Conservation (phyloP, 1,140 invertebrate genomes). For the Nasonia longicornis region DNA sequence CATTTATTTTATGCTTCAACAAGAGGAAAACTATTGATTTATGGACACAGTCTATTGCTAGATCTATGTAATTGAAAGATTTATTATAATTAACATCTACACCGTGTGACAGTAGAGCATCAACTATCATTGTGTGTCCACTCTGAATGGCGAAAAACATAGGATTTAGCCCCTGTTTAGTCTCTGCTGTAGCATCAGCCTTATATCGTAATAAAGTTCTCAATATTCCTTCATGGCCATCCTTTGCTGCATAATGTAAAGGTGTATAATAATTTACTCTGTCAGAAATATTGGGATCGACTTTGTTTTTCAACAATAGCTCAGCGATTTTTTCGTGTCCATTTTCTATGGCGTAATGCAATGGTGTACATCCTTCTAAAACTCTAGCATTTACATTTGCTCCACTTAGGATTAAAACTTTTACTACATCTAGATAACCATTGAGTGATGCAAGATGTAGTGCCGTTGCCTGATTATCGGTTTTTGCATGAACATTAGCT, state of each 20-base stretch:
- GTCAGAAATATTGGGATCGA: constrained; percentile 66
- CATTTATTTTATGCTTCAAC: too few relatives aligned
- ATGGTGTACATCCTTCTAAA: constrained; percentile 31
- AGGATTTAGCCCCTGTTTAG: constrained; percentile 9
- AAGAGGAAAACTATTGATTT: too few relatives aligned
- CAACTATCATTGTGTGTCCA: constrained; percentile 39
- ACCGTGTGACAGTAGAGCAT: too few relatives aligned
- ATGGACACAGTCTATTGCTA: too few relatives aligned
- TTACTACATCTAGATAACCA: constrained; percentile 79
- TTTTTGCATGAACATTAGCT: constrained; percentile 29
- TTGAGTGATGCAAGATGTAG: constrained; percentile 43
- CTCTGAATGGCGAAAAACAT: constrained; percentile 39
- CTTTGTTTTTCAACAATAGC: constrained; percentile 39
- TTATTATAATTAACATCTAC: too few relatives aligned
- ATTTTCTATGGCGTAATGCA: constrained; percentile 42
- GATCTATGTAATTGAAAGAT: too few relatives aligned
- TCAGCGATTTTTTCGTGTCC: constrained; percentile 37
- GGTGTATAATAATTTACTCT: constrained; percentile 74
- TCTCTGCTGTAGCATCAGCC: constrained; percentile 70
- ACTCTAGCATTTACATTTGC: constrained; percentile 71
- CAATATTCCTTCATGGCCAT: constrained; percentile 38
- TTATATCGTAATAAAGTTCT: constrained; percentile 38
- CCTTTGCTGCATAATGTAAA: constrained; percentile 46
- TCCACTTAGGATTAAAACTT: constrained; percentile 76
- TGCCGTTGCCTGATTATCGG: constrained; percentile 5